These are phyloP conservation scores for Clamator glandarius DNA, from an alignment of 2,797 vertebrate species.

Conservation along the genomic window DNA sequence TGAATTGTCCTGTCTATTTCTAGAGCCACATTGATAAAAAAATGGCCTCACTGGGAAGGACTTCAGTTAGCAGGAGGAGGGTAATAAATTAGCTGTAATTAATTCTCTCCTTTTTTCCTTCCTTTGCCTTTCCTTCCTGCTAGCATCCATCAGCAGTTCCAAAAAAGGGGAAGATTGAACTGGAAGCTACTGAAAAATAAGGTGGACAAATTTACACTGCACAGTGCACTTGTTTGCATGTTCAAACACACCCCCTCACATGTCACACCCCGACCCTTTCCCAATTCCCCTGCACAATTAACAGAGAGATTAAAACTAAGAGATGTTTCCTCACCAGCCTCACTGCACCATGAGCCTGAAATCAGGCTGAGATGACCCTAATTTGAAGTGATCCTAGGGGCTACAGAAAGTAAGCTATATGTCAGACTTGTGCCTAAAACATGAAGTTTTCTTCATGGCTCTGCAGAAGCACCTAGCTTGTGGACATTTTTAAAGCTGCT, in stretches of 20 bases:
- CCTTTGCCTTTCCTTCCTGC: background rate
- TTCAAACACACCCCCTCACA: background rate
- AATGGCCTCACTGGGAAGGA: background rate
- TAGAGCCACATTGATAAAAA: background rate
- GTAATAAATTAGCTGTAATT: background rate
- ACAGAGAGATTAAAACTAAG: background rate
- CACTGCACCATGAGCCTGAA: background rate
- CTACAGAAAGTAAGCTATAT: background rate
- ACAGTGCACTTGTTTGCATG: background rate
- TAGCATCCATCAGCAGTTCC: background rate
- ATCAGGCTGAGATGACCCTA: background rate
- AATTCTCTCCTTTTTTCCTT: background rate
- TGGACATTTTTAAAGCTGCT: background rate
- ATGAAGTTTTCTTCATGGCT: background rate
- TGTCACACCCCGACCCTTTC: background rate
- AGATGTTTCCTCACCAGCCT: background rate
- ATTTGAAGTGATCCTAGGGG: background rate
- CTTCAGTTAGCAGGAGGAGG: background rate
- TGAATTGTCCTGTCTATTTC: slow-evolving; percentile 12
- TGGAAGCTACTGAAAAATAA: slow-evolving; percentile 23
- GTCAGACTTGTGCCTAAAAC: background rate
- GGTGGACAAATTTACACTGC: background rate
- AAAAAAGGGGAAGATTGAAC: background rate
- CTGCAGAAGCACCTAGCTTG: background rate
- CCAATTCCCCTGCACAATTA: background rate